These are phyloP conservation scores for Entomobrya multifasciata DNA, from an alignment of 2,888 invertebrate species.

Conservation along the genomic window DNA sequence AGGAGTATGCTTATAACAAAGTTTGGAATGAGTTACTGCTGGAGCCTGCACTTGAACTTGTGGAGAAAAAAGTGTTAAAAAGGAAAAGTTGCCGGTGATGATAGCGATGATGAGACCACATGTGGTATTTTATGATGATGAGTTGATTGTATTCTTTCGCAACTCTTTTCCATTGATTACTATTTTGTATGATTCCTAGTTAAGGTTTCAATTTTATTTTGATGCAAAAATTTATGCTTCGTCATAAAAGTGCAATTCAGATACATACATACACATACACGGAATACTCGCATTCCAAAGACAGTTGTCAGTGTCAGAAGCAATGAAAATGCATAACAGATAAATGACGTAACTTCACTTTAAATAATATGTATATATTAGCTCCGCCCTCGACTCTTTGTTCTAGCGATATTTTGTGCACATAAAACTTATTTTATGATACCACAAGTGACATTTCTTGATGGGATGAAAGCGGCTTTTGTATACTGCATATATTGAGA, in stretches of 20 bases:
- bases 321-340: neutral
- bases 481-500: no score
- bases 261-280: no score
- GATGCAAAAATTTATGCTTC: neutral
- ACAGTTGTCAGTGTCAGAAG: constrained; percentile 6
- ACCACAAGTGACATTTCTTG: no score
- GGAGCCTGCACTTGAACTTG: constrained; percentile 38
- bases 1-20: no score
- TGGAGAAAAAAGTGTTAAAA: constrained; percentile 46
- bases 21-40: constrained; percentile 15
- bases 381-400: no score
- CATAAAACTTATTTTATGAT: no score
- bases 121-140: constrained; percentile 46
- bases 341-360: no score
- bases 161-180: neutral
- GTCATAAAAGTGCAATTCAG: no score
- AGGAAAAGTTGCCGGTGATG: constrained; percentile 6
- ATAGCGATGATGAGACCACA: constrained; percentile 52
- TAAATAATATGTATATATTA: no score
- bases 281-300: no score
- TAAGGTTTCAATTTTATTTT: neutral
- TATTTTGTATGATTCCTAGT: neutral
- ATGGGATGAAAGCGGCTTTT: no score
- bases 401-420: no score
- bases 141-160: neutral